Base-by-base conservation (phyloP, 2,797 vertebrate species). In the Phrynocephalus guinanensis region DNA sequence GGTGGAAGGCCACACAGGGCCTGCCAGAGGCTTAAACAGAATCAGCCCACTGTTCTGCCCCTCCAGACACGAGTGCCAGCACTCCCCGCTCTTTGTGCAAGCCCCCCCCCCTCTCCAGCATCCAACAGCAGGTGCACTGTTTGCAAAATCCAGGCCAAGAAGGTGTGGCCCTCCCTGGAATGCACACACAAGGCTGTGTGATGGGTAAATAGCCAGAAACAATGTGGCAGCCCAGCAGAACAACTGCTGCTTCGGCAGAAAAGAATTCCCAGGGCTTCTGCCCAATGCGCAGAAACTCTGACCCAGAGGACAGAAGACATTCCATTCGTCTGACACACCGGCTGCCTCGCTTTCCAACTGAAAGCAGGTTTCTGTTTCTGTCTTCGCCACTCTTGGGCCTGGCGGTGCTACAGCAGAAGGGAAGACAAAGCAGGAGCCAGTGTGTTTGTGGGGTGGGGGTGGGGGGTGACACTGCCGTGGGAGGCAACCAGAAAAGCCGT, bases 141-240 rank as follows among this genome's bases (percentile, higher is more conserved):
- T 26, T 68, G 44, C 50, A 24, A 83, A 63, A 84, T 68, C 76
- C 78, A 76, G 71, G 83, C 67, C 68, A 80, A 86, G 76, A 79
- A 86, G 85, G 85, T 79, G 88, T 66, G 81, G 63, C 33, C 38
- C 7, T 24, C 22, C 5, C 78, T 88, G 76, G 85, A 79, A 89
- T 75, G 85, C 52, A 63, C 60, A 75, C 50, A 80, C 10, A 0
- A 0, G 86, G 60, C 56, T 13, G 15, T 85, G 3, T 3, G 18
- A 18, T 30, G 80, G 0, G 1, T 63, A 78, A 85, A 24, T 13
- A 75, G 38, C 48, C 52, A 78, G 71, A 1, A 0, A 86, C 70
- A 89, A 79, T 3, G 3, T 10, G 71, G 86, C 90, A 91, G 0
- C 0, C 0, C 3, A n/a, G 9, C 38, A 66, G 6, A 71, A 72